Conservation (phyloP, 2,888 invertebrate genomes). For the Lasioglossum leucozonium region DNA sequence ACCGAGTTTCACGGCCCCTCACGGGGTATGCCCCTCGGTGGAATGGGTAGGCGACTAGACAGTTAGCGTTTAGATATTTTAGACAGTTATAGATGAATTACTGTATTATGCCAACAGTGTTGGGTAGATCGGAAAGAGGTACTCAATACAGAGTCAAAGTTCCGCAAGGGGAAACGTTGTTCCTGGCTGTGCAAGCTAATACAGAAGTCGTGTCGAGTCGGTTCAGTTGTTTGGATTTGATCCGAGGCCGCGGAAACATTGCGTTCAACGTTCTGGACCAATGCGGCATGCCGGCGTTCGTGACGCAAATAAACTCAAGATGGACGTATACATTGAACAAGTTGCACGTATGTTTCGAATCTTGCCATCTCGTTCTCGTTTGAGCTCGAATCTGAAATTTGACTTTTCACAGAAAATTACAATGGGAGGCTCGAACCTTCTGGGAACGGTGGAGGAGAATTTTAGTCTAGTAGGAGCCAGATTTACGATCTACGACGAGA, state of each 20-base stretch:
- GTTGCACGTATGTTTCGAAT: slow-evolving; percentile 72
- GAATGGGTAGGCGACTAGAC: no score
- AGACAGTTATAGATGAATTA: no score
- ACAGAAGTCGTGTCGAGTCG: slow-evolving; percentile 87
- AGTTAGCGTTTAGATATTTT: no score
- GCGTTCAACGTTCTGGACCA: slow-evolving; percentile 92
- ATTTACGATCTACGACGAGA: slow-evolving; percentile 89
- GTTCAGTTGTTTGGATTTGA: slow-evolving; percentile 88
- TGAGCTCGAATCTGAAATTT: background rate
- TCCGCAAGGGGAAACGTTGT: slow-evolving; percentile 91
- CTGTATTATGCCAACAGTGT: slow-evolving; percentile 84
- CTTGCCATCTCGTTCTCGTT: background rate
- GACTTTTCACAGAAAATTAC: slow-evolving; percentile 72
- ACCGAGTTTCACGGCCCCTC: no score
- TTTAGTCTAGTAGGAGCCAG: slow-evolving; percentile 88
- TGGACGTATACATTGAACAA: slow-evolving; percentile 75
- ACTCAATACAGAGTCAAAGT: slow-evolving; percentile 90
- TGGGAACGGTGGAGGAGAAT: slow-evolving; percentile 90
- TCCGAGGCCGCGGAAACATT: slow-evolving; percentile 86
- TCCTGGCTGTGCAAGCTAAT: slow-evolving; percentile 88
- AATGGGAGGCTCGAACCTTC: slow-evolving; percentile 85
- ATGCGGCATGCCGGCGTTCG: slow-evolving; percentile 92
- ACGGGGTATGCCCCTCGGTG: no score
- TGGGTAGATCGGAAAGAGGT: slow-evolving; percentile 88
- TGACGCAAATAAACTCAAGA: slow-evolving; percentile 85